Conservation (phyloP, 2,888 invertebrate genomes). For the Podabrus alpinus region DNA sequence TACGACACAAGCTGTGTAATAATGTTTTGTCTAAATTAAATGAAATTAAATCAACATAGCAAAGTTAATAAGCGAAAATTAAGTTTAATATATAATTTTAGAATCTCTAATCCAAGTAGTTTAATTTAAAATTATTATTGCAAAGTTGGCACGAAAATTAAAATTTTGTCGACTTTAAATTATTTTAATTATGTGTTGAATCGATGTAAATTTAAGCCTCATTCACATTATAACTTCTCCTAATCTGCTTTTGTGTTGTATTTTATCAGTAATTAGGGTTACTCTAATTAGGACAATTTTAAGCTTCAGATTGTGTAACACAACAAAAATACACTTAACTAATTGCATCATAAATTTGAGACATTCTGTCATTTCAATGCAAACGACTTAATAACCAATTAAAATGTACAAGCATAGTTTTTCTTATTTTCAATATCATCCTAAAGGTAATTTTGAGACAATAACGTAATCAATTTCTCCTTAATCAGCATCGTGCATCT, state of each 20-base stretch:
- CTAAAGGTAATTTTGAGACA: not conserved
- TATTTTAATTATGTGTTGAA: not conserved
- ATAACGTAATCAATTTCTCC: not conserved
- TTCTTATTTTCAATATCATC: not conserved
- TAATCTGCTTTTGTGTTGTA: not conserved
- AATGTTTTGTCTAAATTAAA: constrained; percentile 4
- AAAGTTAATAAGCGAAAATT: constrained; percentile 6
- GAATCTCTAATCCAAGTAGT: not conserved
- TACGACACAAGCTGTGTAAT: constrained; percentile 10
- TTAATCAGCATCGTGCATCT: not conserved
- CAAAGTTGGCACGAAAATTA: not conserved
- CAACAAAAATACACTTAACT: not conserved
- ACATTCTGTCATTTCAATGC: not conserved
- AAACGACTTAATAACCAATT: not conserved
- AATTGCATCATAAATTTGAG: not conserved
- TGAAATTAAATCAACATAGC: constrained; percentile 9
- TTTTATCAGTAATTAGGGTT: not conserved
- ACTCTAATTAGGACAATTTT: not conserved
- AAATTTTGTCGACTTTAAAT: not conserved
- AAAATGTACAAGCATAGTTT: not conserved
- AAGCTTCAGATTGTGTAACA: not conserved
- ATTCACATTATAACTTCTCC: not conserved
- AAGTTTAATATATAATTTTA: constrained; percentile 14
- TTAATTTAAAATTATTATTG: not conserved
- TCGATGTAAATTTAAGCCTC: not conserved